These are phyloP conservation scores for Poecilia picta DNA, from an alignment of 2,797 vertebrate genomes.

Conservation along the genomic window DNA sequence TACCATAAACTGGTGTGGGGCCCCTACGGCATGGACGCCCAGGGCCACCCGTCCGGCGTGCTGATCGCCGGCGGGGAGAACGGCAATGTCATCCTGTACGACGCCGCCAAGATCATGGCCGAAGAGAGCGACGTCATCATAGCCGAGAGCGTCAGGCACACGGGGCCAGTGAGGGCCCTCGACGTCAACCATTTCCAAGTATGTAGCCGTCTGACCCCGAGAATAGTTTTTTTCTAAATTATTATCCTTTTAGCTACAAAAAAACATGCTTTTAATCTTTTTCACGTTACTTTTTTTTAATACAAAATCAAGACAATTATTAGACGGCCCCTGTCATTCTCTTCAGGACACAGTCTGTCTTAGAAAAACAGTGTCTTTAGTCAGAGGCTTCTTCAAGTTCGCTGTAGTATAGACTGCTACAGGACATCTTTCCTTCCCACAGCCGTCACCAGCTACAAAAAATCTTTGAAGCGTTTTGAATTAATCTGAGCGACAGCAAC, in stretches of 20 bases:
- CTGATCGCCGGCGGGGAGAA: slow-evolving; percentile 96
- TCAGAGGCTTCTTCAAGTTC: too few relatives aligned
- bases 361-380: too few relatives aligned
- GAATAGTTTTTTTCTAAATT: not conserved
- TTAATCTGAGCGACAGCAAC: too few relatives aligned
- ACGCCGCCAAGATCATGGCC: slow-evolving; percentile 90
- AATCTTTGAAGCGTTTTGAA: too few relatives aligned
- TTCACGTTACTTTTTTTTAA: too few relatives aligned
- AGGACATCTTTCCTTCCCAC: too few relatives aligned
- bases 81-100: slow-evolving; percentile 93
- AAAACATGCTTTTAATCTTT: too few relatives aligned
- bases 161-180: slow-evolving; percentile 91
- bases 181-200: slow-evolving; percentile 97
- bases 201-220: slow-evolving; percentile 9
- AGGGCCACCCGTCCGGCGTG: slow-evolving; percentile 84
- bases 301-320: too few relatives aligned
- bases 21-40: slow-evolving; percentile 80
- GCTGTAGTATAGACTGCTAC: too few relatives aligned
- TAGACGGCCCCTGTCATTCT: too few relatives aligned
- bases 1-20: slow-evolving; percentile 98
- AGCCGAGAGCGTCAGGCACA: slow-evolving; percentile 91
- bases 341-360: too few relatives aligned
- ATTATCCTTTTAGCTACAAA: not conserved
- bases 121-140: slow-evolving; percentile 88
- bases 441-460: too few relatives aligned